A percentile compares a stretch with the other conserved stretches of the same genome.
Evolutionary conservation across 2,888 invertebrate species (phyloP).

Genomic region (Gymnocheta viridis): DNA sequence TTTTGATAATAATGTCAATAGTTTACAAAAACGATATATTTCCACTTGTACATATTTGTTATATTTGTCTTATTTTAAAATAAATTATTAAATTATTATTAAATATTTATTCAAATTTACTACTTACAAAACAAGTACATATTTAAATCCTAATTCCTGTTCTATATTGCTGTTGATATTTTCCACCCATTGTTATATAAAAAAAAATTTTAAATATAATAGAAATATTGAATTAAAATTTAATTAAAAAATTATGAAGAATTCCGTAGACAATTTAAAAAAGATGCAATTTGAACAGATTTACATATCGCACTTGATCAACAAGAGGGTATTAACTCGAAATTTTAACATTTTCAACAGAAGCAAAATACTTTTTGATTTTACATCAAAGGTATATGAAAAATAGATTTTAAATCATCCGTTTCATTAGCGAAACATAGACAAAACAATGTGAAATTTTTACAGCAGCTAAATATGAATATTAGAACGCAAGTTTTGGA

Average conservation of each 20-base stretch:
- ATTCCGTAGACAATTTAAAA: background rate
- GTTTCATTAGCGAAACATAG: no score
- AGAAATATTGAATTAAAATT: background rate
- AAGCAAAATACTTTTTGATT: no score
- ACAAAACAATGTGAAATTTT: no score
- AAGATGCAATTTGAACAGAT: no score
- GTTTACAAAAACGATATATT: background rate
- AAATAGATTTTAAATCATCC: no score
- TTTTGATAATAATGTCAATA: no score
- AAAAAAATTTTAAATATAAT: background rate
- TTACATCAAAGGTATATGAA: no score
- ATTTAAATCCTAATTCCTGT: background rate
- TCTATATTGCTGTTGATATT: background rate
- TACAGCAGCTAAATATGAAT: no score
- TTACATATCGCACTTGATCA: no score
- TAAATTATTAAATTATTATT: background rate
- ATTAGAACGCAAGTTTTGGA: no score
- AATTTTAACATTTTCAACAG: no score
- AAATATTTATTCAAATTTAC: background rate
- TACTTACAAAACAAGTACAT: background rate
- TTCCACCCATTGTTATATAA: background rate
- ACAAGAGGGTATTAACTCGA: no score
- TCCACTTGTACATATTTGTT: background rate
- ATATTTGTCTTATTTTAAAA: background rate
- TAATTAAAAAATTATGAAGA: background rate